phyloP scores from a whole-genome alignment of 1,140 invertebrate species.

The Cataglyphis hispanica region DNA sequence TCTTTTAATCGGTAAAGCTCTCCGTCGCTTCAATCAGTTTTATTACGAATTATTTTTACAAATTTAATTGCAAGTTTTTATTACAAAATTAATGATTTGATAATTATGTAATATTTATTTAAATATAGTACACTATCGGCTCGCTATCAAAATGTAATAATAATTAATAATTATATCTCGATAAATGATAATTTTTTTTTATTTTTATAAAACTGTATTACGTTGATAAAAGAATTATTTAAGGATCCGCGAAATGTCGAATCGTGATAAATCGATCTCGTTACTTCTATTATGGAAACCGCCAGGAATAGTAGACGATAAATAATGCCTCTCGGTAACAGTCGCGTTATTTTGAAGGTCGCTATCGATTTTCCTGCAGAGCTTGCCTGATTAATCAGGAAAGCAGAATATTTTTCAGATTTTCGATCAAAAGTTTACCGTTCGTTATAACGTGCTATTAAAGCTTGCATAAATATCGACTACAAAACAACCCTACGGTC shows the following conservation, averaged over 20 bases:
- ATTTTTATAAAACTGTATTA: background rate
- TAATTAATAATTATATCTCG: background rate
- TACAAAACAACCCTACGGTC: background rate
- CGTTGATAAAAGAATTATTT: background rate
- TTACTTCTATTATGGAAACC: conserved; percentile 10
- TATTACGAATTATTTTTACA: background rate
- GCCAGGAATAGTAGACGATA: conserved; percentile 29
- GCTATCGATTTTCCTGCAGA: conserved; percentile 17
- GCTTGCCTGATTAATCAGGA: background rate
- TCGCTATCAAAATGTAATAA: background rate
- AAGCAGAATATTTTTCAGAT: background rate
- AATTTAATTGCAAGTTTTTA: background rate
- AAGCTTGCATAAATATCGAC: conserved; percentile 2
- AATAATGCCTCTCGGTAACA: conserved; percentile 21
- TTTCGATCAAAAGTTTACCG: background rate
- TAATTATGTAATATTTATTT: too few species aligned
- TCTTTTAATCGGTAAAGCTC: conserved; percentile 82
- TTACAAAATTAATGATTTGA: background rate
- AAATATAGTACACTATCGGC: too few species aligned
- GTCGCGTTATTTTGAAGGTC: conserved; percentile 41
- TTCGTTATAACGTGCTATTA: background rate
- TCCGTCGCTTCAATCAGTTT: conserved; percentile 12
- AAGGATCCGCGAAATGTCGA: background rate
- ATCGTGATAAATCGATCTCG: conserved; percentile 13
- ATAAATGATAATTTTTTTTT: background rate